A percentile compares a stretch with the other conserved stretches of the same genome.
These are phyloP conservation scores for Polypedilum pembai DNA, from an alignment of 1,140 invertebrate genomes.

Conservation along the genomic window DNA sequence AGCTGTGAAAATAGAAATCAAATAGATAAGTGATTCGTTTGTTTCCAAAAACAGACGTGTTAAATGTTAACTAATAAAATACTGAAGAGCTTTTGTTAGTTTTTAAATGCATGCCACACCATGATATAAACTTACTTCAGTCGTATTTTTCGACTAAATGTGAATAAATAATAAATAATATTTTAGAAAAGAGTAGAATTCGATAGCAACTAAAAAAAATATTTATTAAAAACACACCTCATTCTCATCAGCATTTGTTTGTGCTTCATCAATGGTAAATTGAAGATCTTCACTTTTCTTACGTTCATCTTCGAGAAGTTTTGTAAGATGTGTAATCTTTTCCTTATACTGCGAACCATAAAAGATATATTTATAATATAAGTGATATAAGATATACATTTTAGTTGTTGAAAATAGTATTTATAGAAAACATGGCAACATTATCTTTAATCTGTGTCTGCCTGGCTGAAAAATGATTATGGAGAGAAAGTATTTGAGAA, in stretches of 20 bases:
- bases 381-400: too few relatives aligned
- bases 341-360: constrained; percentile 36
- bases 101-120: background rate
- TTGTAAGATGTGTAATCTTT: constrained; percentile 45
- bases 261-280: constrained; percentile 86
- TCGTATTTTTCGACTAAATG: background rate
- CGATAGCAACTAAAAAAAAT: background rate
- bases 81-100: too few relatives aligned
- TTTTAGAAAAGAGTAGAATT: background rate
- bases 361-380: background rate
- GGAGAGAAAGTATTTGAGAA: too few relatives aligned
- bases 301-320: constrained; percentile 74
- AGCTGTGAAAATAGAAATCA: too few relatives aligned
- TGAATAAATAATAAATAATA: background rate
- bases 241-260: constrained; percentile 66
- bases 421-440: too few relatives aligned
- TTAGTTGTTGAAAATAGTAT: too few relatives aligned
- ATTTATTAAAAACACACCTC: constrained; percentile 54
- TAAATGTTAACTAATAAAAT: too few relatives aligned
- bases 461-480: too few relatives aligned
- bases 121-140: constrained; percentile 2
- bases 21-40: too few relatives aligned
- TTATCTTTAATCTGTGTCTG: too few relatives aligned
- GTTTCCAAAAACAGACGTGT: too few relatives aligned
- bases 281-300: constrained; percentile 86